Evolutionary conservation across 2,888 invertebrate species (phyloP), one percentile per base, ranked within the genome.

Genomic region (Vesta saturnalis): DNA sequence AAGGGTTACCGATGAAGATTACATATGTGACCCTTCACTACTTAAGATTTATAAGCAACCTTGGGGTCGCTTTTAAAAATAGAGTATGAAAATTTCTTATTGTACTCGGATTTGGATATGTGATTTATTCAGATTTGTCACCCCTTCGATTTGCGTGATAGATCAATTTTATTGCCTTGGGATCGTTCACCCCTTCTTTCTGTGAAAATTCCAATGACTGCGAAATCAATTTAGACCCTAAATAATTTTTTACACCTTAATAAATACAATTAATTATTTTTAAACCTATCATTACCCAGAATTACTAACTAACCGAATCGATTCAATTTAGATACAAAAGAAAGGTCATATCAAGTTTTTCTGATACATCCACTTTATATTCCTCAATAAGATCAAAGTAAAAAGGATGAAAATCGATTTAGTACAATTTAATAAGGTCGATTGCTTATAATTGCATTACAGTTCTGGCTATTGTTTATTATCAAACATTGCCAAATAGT

Each of bases 41-140:
- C 76, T 78, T 75, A 77, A 78, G 78, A 78, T 78, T 78, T 77
- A 78, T 77, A 77, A 77, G 77, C 78, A 67, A 73, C 72, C 71
- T 69, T 73, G 76, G 77, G 77, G 72, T 71, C 73, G 65, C 64
- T 72, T 73, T 70, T 69, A 65, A 72, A 73, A 72, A 60, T 74
- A 69, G 74, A 74, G 74, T 75, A 76, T 72, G 73, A 73, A 74
- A 72, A 73, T 71, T 69, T 60, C 68, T 74, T 72, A 73, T 77
- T 75, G 76, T 76, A 73, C 67, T 67, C 71, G 73, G 74, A 75
- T 77, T 76, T 76, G 74, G 72, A 73, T 72, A 71, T 71, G 71
- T 72, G 77, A 76, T 76, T 74, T 77, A 76, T 76, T 75, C 73
- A 70, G 71, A 74, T 72, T 70, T 69, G 69, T 69, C 67, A 70